Conservation (phyloP, 2,888 invertebrate genomes). For the Tetropium fuscum region DNA sequence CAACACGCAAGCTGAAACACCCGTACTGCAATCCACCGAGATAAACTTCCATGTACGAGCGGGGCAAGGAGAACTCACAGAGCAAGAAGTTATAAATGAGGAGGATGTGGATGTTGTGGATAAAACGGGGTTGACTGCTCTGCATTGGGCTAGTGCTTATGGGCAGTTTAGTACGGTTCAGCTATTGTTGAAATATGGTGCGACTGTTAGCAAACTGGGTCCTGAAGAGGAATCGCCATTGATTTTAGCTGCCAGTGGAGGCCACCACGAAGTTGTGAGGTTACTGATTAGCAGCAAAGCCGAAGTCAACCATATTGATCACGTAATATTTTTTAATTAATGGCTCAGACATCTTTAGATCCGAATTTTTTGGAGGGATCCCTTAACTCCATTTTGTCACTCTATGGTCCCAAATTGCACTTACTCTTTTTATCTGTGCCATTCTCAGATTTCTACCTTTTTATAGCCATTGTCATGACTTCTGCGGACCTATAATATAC, state of each 20-base stretch:
- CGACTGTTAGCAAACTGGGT: constrained; percentile 80
- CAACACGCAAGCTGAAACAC: constrained; percentile 92
- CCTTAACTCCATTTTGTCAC: no score
- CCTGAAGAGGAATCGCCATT: constrained; percentile 85
- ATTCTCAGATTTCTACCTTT: no score
- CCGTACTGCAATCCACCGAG: constrained; percentile 75
- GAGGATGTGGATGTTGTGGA: constrained; percentile 79
- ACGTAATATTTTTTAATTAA: constrained; percentile 72
- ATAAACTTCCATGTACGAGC: constrained; percentile 89
- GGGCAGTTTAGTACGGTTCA: constrained; percentile 78
- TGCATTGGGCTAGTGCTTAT: constrained; percentile 92
- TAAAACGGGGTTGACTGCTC: constrained; percentile 83
- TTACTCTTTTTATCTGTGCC: no score
- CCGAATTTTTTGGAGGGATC: no score
- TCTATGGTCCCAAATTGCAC: no score
- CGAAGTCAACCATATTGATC: constrained; percentile 83
- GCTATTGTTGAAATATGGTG: constrained; percentile 73
- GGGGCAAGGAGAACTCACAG: constrained; percentile 88
- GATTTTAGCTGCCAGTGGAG: constrained; percentile 85
- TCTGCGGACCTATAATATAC: no score
- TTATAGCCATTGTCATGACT: no score
- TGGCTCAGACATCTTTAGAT: no score
- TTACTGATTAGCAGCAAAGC: constrained; percentile 83
- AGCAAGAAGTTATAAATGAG: constrained; percentile 77
- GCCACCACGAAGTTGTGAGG: constrained; percentile 90